Evolutionary conservation across 2,888 invertebrate species (phyloP).

Genomic region (Urechis unicinctus): DNA sequence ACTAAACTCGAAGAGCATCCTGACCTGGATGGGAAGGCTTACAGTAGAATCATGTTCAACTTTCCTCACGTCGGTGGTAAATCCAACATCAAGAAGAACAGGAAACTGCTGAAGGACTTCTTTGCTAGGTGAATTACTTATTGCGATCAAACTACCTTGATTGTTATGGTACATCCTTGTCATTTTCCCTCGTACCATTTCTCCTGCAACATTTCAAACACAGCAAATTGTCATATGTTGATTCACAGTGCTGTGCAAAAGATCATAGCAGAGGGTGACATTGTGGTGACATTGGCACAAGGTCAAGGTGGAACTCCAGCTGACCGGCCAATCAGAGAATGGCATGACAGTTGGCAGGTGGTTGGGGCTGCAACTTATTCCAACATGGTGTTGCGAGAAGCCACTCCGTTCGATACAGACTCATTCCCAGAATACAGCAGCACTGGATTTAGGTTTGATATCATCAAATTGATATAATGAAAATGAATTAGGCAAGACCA

Average conservation of each 20-base stretch:
- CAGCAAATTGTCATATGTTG: constrained; percentile 1
- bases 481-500: too few species aligned
- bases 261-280: constrained; percentile 30
- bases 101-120: constrained; percentile 54
- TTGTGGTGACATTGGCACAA: constrained; percentile 55
- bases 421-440: constrained; percentile 50
- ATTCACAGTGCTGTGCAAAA: constrained; percentile 39
- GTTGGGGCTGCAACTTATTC: constrained; percentile 57
- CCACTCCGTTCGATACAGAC: constrained; percentile 47
- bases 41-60: constrained; percentile 58
- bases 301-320: constrained; percentile 57
- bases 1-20: constrained; percentile 48
- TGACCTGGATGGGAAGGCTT: constrained; percentile 34
- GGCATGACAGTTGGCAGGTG: constrained; percentile 58
- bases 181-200: too few species aligned
- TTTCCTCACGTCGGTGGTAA: constrained; percentile 62
- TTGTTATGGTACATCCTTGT: too few species aligned
- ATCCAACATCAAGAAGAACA: constrained; percentile 58
- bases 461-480: too few species aligned
- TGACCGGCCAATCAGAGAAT: constrained; percentile 50
- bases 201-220: too few species aligned
- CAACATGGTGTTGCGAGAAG: constrained; percentile 49
- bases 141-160: background rate
- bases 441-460: constrained; percentile 53
- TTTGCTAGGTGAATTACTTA: constrained; percentile 42